phyloP scores from a whole-genome alignment of 2,888 invertebrate genomes.

The Stictocephala bisonia region DNA sequence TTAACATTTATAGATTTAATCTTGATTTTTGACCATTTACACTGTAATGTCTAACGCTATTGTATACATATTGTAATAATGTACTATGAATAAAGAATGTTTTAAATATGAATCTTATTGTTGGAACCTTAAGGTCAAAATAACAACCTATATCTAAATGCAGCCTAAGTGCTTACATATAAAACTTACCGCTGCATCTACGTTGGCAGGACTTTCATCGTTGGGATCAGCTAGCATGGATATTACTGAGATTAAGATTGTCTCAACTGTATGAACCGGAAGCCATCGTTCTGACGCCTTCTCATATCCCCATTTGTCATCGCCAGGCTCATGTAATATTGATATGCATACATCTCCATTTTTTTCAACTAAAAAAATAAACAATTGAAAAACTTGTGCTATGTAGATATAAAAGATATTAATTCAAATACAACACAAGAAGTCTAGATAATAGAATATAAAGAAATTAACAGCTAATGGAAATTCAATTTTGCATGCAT shows the following conservation, averaged over 20 bases:
- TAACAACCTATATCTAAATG: too few relatives aligned
- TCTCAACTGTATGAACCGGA: conserved; percentile 98
- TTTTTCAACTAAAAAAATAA: conserved; percentile 81
- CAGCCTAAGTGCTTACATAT: too few relatives aligned
- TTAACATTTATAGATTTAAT: too few relatives aligned
- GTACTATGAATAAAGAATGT: too few relatives aligned
- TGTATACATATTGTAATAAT: too few relatives aligned
- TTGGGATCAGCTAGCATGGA: conserved; percentile 99
- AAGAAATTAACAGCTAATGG: neutral
- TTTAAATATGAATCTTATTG: too few relatives aligned
- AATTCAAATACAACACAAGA: too few relatives aligned
- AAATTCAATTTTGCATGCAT: neutral
- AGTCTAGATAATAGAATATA: neutral
- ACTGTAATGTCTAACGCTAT: too few relatives aligned
- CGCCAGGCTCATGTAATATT: conserved; percentile 98
- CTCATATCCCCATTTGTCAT: conserved; percentile 99
- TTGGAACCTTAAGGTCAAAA: too few relatives aligned
- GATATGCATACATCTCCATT: conserved; percentile 99
- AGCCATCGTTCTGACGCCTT: conserved; percentile 98
- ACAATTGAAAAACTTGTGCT: neutral
- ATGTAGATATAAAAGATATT: too few relatives aligned
- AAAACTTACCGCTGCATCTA: conserved; percentile 94
- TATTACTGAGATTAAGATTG: conserved; percentile 98
- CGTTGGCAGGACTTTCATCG: conserved; percentile 99
- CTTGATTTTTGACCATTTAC: too few relatives aligned